Percentiles rank a stretch among this genome's conserved stretches.
phyloP scores from a whole-genome alignment of 2,797 vertebrate species.

The Clarias pachynema region DNA sequence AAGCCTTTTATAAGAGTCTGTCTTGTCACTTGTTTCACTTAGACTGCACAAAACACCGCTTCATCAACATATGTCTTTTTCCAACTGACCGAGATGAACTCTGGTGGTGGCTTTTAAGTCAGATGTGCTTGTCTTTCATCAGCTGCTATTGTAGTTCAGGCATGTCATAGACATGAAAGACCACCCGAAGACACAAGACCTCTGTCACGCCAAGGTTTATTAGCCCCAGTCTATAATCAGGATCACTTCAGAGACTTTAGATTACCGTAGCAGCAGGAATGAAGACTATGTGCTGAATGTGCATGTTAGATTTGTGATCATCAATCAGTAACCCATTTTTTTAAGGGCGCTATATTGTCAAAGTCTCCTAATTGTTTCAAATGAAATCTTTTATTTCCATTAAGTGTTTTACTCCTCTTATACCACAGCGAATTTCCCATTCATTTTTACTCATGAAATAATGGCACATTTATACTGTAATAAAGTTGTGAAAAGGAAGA shows the following conservation, averaged over 20 bases:
- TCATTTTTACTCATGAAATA: background rate
- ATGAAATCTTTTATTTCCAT: background rate
- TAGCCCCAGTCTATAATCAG: slow-evolving; percentile 20
- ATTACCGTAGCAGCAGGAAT: slow-evolving; percentile 11
- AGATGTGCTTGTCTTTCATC: slow-evolving; percentile 46
- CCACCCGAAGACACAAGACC: background rate
- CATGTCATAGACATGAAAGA: slow-evolving; percentile 17
- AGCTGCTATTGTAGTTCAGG: slow-evolving; percentile 52
- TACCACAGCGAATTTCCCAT: background rate
- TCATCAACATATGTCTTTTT: slow-evolving; percentile 6
- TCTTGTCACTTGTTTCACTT: slow-evolving; percentile 20
- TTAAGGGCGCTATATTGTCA: background rate
- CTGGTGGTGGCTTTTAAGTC: slow-evolving; percentile 44
- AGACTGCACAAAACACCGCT: slow-evolving; percentile 40
- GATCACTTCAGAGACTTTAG: slow-evolving; percentile 15
- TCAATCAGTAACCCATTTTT: background rate
- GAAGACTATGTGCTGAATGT: background rate
- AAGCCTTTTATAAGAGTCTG: slow-evolving; percentile 8
- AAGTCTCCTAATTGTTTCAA: no score
- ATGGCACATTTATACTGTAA: background rate
- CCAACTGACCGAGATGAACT: slow-evolving; percentile 27
- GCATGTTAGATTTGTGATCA: background rate
- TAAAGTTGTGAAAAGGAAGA: background rate
- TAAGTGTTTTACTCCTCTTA: background rate
- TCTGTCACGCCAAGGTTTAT: slow-evolving; percentile 15